A percentile compares a stretch with the other conserved stretches of the same genome.
Evolutionary conservation across 2,888 invertebrate species (phyloP).

Genomic region (Rotaria sp.): DNA sequence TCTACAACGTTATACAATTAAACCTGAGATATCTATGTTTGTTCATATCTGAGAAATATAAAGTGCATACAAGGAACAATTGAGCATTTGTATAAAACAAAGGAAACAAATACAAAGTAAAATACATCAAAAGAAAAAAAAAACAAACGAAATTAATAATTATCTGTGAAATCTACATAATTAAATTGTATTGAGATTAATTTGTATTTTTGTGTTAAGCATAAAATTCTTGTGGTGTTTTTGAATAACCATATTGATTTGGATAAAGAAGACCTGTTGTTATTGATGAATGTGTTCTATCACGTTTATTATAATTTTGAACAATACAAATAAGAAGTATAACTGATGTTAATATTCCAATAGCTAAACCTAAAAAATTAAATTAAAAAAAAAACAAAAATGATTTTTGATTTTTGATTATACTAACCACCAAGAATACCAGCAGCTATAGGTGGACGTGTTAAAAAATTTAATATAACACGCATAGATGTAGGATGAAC

Average conservation of each 20-base stretch:
- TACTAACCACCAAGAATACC: not conserved
- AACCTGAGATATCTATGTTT: not conserved
- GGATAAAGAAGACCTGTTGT: slow-evolving; percentile 12
- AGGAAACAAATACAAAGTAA: not conserved
- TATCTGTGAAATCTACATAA: not conserved
- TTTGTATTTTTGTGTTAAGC: not conserved
- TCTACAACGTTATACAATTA: slow-evolving; percentile 4
- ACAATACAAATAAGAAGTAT: not conserved
- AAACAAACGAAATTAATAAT: not conserved
- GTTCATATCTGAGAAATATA: not conserved
- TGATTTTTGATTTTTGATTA: too few relatives aligned
- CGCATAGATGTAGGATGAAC: not conserved
- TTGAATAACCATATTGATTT: not conserved
- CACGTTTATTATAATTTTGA: not conserved
- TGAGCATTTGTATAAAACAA: not conserved
- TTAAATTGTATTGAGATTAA: not conserved
- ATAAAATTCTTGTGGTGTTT: slow-evolving; percentile 20
- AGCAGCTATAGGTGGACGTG: slow-evolving; percentile 4
- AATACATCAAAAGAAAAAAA: not conserved
- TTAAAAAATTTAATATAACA: not conserved
- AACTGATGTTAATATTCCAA: slow-evolving; percentile 3
- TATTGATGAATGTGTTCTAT: not conserved
- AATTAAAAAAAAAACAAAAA: not conserved
- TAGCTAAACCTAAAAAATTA: not conserved
- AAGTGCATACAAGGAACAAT: not conserved